Conservation (phyloP, 2,797 vertebrate genomes). For the Cynodonichthys magdalenae region DNA sequence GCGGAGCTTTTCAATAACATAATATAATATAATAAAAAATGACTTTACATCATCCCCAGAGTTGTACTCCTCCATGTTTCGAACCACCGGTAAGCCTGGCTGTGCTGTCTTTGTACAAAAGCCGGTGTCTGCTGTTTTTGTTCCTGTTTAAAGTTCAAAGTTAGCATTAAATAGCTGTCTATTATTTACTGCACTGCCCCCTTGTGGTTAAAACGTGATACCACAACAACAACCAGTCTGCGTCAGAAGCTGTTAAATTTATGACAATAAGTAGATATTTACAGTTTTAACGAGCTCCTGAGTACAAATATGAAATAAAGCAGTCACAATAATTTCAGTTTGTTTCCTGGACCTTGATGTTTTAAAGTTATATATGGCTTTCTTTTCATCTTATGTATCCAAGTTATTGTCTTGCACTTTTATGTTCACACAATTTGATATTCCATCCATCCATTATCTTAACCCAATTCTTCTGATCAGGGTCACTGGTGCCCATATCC, state of each 20-base stretch:
- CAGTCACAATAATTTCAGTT: background rate
- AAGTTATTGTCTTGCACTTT: background rate
- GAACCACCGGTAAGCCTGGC: background rate
- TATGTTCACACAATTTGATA: too few relatives aligned
- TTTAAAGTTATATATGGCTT: background rate
- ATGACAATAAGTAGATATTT: too few relatives aligned
- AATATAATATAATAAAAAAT: background rate
- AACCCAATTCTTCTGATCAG: too few relatives aligned
- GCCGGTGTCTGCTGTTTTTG: constrained; percentile 18
- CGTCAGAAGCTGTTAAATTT: background rate
- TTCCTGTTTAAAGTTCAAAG: constrained; percentile 25
- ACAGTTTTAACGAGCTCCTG: background rate
- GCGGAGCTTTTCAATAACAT: accelerated
- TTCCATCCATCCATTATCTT: too few relatives aligned
- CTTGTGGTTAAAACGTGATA: background rate
- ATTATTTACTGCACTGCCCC: background rate
- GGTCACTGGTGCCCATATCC: too few relatives aligned
- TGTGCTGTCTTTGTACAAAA: background rate
- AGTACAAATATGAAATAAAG: background rate
- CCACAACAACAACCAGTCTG: background rate
- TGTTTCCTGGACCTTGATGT: background rate
- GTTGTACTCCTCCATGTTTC: constrained; percentile 81
- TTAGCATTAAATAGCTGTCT: accelerated
- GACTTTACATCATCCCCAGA: constrained; percentile 79
- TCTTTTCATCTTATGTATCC: background rate